These are phyloP conservation scores for Erebia aethiops DNA, from an alignment of 2,888 invertebrate species.

Conservation along the genomic window DNA sequence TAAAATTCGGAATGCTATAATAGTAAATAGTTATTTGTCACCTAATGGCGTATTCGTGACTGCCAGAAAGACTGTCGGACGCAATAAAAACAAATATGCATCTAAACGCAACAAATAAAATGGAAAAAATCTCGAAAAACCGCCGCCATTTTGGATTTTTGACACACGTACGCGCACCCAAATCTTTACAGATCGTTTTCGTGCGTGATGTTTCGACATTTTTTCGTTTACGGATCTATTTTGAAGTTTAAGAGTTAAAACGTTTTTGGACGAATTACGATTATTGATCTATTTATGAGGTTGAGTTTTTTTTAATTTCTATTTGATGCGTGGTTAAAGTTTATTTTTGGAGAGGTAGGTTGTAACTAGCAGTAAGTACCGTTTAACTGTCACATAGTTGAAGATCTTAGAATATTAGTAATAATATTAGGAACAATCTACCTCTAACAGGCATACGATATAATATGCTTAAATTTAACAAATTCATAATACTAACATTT, in stretches of 20 bases:
- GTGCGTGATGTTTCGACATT: slow-evolving; percentile 69
- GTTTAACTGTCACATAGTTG: too few relatives aligned
- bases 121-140: slow-evolving; percentile 60
- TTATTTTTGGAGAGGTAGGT: too few relatives aligned
- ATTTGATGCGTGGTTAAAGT: too few relatives aligned
- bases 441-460: too few relatives aligned
- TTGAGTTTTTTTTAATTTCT: slow-evolving; percentile 20
- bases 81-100: slow-evolving; percentile 79
- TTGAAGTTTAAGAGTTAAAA: slow-evolving; percentile 9
- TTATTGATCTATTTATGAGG: slow-evolving; percentile 55
- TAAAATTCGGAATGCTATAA: slow-evolving; percentile 35
- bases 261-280: slow-evolving; percentile 54
- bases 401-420: too few relatives aligned
- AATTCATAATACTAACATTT: too few relatives aligned
- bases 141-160: slow-evolving; percentile 53
- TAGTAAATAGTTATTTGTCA: slow-evolving; percentile 48
- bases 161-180: slow-evolving; percentile 65
- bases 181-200: slow-evolving; percentile 79
- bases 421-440: too few relatives aligned
- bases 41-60: slow-evolving; percentile 77
- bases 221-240: slow-evolving; percentile 43
- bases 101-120: slow-evolving; percentile 71
- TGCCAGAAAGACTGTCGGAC: slow-evolving; percentile 65
- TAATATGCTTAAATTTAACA: too few relatives aligned
- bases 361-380: too few relatives aligned